A percentile compares a stretch with the other conserved stretches of the same genome.
phyloP scores from a whole-genome alignment of 2,888 invertebrate genomes.

The Agrenia bidenticulata region DNA sequence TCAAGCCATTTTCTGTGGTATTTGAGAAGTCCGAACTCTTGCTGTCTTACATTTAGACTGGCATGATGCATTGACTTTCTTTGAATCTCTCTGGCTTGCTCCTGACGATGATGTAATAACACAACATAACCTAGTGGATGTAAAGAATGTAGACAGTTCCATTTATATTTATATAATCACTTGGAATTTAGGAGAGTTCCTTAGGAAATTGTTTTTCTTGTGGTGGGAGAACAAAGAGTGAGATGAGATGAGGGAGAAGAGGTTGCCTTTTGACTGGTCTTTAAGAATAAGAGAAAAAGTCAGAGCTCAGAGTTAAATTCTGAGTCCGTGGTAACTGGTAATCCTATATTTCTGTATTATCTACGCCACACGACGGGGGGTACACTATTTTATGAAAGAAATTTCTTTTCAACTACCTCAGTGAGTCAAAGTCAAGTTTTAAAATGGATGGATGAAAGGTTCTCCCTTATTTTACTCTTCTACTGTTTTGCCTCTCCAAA shows the following conservation, averaged over 20 bases:
- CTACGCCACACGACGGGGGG: conserved; percentile 21
- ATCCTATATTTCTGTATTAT: conserved; percentile 25
- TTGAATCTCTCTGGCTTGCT: too few relatives aligned
- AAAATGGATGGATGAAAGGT: conserved; percentile 14
- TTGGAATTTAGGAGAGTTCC: conserved; percentile 3
- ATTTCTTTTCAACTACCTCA: conserved; percentile 22
- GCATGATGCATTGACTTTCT: too few relatives aligned
- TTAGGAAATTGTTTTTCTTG: conserved; percentile 3
- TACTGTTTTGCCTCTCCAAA: background rate
- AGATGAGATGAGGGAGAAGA: background rate
- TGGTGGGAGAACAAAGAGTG: conserved; percentile 9
- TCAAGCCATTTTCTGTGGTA: too few relatives aligned
- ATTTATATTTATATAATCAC: background rate
- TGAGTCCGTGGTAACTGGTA: conserved; percentile 10
- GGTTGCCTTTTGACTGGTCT: background rate
- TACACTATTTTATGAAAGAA: conserved; percentile 22
- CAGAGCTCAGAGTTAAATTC: conserved; percentile 1
- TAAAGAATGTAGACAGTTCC: background rate
- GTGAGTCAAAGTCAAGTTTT: conserved; percentile 14
- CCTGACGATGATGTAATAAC: too few relatives aligned
- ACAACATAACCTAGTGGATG: too few relatives aligned
- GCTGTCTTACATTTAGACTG: too few relatives aligned
- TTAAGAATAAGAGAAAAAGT: conserved; percentile 7
- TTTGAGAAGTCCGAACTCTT: too few relatives aligned
- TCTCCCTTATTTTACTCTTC: background rate